A percentile compares a stretch with the other conserved stretches of the same genome.
These are phyloP conservation scores for Myrmecobius fasciatus DNA, from an alignment of 2,113 vertebrate species.

Conservation along the genomic window DNA sequence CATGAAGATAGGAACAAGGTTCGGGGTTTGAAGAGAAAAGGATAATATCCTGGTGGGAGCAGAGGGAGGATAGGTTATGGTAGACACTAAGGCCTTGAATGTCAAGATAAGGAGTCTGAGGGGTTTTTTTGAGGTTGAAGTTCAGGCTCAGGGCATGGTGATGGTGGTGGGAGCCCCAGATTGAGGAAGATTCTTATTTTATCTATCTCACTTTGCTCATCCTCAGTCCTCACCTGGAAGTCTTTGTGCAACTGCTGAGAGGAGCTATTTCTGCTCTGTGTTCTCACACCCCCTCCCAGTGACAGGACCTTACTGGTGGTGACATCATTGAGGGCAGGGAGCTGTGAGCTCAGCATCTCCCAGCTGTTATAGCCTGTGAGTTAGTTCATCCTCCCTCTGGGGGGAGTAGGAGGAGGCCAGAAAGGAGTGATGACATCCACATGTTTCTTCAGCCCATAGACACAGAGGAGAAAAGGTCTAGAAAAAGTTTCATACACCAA, in stretches of 20 bases:
- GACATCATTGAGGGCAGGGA: background rate
- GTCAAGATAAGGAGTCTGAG: background rate
- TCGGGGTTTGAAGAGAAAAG: background rate
- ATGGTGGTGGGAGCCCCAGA: background rate
- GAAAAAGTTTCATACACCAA: background rate
- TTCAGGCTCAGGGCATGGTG: background rate
- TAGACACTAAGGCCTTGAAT: background rate
- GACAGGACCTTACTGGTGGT: background rate
- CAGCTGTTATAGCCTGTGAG: background rate
- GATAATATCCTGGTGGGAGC: background rate
- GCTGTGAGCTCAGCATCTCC: conserved; percentile 3
- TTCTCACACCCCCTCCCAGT: background rate
- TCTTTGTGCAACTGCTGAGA: conserved; percentile 1
- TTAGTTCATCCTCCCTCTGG: background rate
- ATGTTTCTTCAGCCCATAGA: background rate
- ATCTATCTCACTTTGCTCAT: conserved; percentile 2
- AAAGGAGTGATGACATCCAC: background rate
- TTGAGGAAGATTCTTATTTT: background rate
- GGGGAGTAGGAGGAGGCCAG: background rate
- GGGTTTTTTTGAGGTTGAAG: background rate
- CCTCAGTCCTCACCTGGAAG: background rate
- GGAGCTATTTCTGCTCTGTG: background rate
- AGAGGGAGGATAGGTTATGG: background rate
- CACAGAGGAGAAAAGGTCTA: background rate
- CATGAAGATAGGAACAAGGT: background rate